Base-by-base conservation (phyloP, 1,140 invertebrate species). In the Macrobrachium rosenbergii region DNA sequence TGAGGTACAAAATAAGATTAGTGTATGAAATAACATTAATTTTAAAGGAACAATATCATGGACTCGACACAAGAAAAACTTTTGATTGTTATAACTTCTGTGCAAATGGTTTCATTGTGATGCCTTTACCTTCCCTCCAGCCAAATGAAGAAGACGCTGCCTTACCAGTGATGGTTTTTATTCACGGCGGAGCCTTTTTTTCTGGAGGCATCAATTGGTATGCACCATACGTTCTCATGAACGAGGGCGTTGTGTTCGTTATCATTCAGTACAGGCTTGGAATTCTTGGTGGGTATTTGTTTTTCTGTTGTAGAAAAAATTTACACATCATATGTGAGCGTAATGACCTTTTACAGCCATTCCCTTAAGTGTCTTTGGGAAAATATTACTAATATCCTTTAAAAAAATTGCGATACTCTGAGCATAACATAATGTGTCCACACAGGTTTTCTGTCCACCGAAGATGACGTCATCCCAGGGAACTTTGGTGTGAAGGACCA, bases 401-500 rank as follows among this genome's bases (percentile, higher is more conserved):
- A 8, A 12, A 3, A 43, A 37, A 37, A 37, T n/a, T 73, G 14
- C 2, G 1, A 23, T 16, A 19, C 2, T 37, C 16, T 5, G 5
- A 73, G 23, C 23, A 73, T 28, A 23, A 17, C 28, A 2, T 73
- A 73, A 28, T 76, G 19, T 43, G 7, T 76, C 19, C 60, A 21
- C 16, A 16, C 52, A 83, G 82, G 82, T 5, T 83, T 83, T 23
- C 69, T 83, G 0, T 83, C 82, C 45, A 83, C 82, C 45, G 82
- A 83, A 69, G 82, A 83, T 52, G 69, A 72, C 58, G 69, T 75
- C n/a, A 83, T 83, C 45, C 82, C 82, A 16, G 82, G 82, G 43
- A 83, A 83, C 69, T 83, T 75, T 45, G 82, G 82, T n/a, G 21
- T 83, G 8, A 72, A 72, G 82, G 82, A 83, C 17, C 82, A 83